Percentiles rank a stretch among this genome's conserved stretches.
phyloP scores from a whole-genome alignment of 2,888 invertebrate genomes.

The Hypomecis atomaria region DNA sequence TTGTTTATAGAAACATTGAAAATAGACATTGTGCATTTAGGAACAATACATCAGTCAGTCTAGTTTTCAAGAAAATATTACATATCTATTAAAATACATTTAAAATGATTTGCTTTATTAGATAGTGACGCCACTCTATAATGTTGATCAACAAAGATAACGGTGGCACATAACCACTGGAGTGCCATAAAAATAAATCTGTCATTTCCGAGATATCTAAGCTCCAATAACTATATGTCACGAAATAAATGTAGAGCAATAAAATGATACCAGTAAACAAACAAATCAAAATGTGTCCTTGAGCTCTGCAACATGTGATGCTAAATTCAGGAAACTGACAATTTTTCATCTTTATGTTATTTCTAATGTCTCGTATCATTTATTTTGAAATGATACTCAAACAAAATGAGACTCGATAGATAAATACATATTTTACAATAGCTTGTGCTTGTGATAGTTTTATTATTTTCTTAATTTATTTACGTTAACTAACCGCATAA shows the following conservation, averaged over 20 bases:
- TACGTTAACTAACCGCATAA: too few relatives aligned
- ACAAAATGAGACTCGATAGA: too few relatives aligned
- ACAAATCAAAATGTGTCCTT: conserved; percentile 21
- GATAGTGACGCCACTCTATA: background rate
- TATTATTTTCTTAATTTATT: too few relatives aligned
- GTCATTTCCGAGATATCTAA: conserved; percentile 12
- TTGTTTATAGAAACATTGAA: too few relatives aligned
- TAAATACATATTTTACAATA: too few relatives aligned
- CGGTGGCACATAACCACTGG: conserved; percentile 2
- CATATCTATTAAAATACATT: too few relatives aligned
- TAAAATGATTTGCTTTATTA: background rate
- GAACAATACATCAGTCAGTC: too few relatives aligned
- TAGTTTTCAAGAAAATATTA: too few relatives aligned
- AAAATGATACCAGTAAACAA: conserved; percentile 17
- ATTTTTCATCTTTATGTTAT: background rate
- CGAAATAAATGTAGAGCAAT: conserved; percentile 16
- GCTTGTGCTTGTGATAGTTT: too few relatives aligned
- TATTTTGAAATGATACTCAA: too few relatives aligned
- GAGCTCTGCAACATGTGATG: background rate
- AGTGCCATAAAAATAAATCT: conserved; percentile 13
- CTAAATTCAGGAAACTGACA: background rate
- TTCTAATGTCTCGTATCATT: background rate
- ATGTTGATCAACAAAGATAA: conserved; percentile 6
- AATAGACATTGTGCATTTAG: too few relatives aligned
- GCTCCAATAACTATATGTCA: conserved; percentile 12